A percentile compares a stretch with the other conserved stretches of the same genome.
Conservation (phyloP, 2,888 invertebrate species). For the Oxyteleia sp. region DNA sequence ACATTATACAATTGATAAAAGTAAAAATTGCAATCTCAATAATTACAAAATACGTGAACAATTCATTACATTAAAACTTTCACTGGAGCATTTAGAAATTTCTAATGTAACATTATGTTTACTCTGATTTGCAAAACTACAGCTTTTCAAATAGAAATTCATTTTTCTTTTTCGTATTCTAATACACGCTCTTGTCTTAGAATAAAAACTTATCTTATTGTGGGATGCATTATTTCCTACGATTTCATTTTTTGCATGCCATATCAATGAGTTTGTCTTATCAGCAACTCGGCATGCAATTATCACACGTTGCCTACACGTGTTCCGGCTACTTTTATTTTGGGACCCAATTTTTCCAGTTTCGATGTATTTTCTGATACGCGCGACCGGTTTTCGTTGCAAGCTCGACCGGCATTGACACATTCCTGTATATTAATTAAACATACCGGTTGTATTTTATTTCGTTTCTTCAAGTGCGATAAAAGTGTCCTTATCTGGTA, state of each 20-base stretch:
- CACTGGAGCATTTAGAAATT: conserved; percentile 6
- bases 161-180: background rate
- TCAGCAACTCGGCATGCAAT: background rate
- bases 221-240: background rate
- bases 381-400: conserved; percentile 18
- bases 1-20: no score
- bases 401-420: background rate
- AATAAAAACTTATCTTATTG: background rate
- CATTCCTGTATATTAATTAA: conserved; percentile 35
- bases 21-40: no score
- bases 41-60: conserved; percentile 17
- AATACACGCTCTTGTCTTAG: background rate
- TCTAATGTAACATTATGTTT: conserved; percentile 5
- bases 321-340: background rate
- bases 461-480: background rate
- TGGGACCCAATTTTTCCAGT: conserved; percentile 2
- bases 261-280: background rate
- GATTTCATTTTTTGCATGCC: background rate
- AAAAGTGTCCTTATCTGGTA: no score
- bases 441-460: conserved; percentile 11
- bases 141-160: background rate
- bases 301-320: background rate
- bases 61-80: conserved; percentile 14
- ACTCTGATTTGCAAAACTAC: background rate
- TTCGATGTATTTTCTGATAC: conserved; percentile 8